These are phyloP conservation scores for Pogonomyrmex californicus DNA, from an alignment of 1,140 invertebrate genomes.

Conservation along the genomic window DNA sequence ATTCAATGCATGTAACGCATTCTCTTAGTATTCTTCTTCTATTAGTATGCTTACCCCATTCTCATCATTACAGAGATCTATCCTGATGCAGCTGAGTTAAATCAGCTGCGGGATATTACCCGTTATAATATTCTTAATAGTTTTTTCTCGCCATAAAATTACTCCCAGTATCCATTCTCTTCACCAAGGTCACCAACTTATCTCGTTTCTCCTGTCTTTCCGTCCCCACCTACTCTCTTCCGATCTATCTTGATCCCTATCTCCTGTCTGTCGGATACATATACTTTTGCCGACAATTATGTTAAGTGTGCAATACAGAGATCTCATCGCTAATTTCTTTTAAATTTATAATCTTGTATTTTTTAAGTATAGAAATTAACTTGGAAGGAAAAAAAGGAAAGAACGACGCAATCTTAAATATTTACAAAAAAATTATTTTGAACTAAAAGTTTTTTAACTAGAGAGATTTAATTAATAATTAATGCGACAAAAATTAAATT, in stretches of 20 bases:
- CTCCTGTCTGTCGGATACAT: slow-evolving; percentile 10
- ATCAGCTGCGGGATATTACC: slow-evolving; percentile 29
- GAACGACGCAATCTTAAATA: background rate
- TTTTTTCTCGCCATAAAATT: slow-evolving; percentile 43
- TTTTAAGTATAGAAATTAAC: background rate
- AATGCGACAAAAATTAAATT: background rate
- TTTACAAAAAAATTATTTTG: background rate
- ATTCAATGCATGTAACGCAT: background rate
- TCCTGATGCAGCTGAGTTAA: slow-evolving; percentile 25
- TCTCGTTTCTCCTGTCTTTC: slow-evolving; percentile 51
- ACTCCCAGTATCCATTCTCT: slow-evolving; percentile 37
- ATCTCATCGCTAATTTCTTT: background rate
- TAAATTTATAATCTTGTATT: background rate
- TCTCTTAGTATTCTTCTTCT: slow-evolving; percentile 2
- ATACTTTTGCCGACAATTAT: background rate
- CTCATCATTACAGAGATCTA: background rate
- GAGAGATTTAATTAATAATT: background rate
- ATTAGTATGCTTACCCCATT: background rate
- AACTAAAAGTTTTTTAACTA: background rate
- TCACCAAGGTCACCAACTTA: slow-evolving; percentile 50
- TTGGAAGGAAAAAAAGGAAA: background rate
- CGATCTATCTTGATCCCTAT: slow-evolving; percentile 48
- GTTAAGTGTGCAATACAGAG: slow-evolving; percentile 13
- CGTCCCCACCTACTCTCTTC: slow-evolving; percentile 22
- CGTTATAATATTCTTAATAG: slow-evolving; percentile 7